Base-by-base conservation (phyloP, 1,140 invertebrate genomes). In the Kradibia gibbosae region DNA sequence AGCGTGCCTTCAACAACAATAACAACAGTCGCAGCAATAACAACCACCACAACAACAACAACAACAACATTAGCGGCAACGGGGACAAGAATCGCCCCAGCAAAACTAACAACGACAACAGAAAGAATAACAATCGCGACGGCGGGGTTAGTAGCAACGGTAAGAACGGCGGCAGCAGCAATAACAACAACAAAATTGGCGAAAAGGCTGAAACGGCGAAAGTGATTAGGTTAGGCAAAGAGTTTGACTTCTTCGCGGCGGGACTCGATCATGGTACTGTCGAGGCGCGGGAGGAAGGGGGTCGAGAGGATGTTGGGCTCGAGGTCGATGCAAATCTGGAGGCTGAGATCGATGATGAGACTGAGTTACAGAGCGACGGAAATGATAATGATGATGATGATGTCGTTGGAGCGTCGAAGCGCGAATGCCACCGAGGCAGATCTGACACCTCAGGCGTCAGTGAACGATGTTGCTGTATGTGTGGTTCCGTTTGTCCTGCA, bases 401-500 rank as follows among this genome's bases (percentile, higher is more conserved):
- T 70, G 78, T 78, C 62, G 73, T 67, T 67, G 48, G 75, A 55
- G 31, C 31, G 53, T 48, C 25, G 34, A 42, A 36, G 55, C 60
- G 83, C 84, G 83, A 80, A 82, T 81, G 83, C 55, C 62, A 53
- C 34, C 62, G 62, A 0, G 62, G 5, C 28, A 67, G n/a, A 8
- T 5, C 34, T 17, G 22, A 67, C 11, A 3, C 20, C 3, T 39
- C 34, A 5, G 20, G 39, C 20, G 11, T 20, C 36, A 50, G 45
- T 25, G 60, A 65, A 25, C 70, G 77, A 31, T 93, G 93, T 91
- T 94, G 93, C 88, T 94, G 93, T 91, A 93, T 92, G 91, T 94
- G 93, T 89, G 93, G 91, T 90, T 92, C 91, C 90, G 87, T 92
- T 86, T 94, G 93, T 91, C 92, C 92, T 84, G 85, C 92, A 94